Base-by-base conservation (phyloP, 2,113 vertebrate genomes). In the Gallinago media region DNA sequence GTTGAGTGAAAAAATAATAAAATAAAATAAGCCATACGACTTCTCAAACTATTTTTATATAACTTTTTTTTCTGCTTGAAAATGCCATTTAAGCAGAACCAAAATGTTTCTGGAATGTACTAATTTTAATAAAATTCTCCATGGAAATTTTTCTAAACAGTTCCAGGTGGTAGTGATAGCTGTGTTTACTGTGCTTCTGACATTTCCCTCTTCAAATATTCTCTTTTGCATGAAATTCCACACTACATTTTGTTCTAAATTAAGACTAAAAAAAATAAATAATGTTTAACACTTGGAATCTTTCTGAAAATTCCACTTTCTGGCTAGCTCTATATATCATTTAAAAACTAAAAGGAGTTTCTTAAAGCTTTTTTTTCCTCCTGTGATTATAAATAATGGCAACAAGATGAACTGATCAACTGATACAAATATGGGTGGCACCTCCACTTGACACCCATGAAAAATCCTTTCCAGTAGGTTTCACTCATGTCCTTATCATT, bases 101-200 rank as follows among this genome's bases (percentile, higher is more conserved):
- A 81, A 85, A 92, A 74, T 87, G 32, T 93, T 91, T 93, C 73
- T 91, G 19, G 65, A 95, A 91, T 91, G 55, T 89, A 23, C 11
- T 95, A 74, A 89, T 94, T 91, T 95, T 91, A 68, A 89, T 81
- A 77, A 94, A 94, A 92, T 89, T 94, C 85, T 87, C 46, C 32
- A 85, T 50, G 56, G 81, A 94, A 94, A 38, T 70, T 85, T 89
- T 94, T 87, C 91, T 89, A 67, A 96, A 67, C 68, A 67, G 61
- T 93, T 96, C 77, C 84, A 95, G 87, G 92, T 97, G 89, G 52
- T 71, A 91, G 34, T 81, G 80, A 85, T 96, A 91, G 38, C 61
- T 91, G 54, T 73, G 27, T 89, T 94, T 89, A 65, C 73, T 77
- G 42, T 77, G 38, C 61, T 94, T 89, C 61, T 89, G 89, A 89